phyloP scores from a whole-genome alignment of 2,888 invertebrate genomes.

The Aphodius sticticus region DNA sequence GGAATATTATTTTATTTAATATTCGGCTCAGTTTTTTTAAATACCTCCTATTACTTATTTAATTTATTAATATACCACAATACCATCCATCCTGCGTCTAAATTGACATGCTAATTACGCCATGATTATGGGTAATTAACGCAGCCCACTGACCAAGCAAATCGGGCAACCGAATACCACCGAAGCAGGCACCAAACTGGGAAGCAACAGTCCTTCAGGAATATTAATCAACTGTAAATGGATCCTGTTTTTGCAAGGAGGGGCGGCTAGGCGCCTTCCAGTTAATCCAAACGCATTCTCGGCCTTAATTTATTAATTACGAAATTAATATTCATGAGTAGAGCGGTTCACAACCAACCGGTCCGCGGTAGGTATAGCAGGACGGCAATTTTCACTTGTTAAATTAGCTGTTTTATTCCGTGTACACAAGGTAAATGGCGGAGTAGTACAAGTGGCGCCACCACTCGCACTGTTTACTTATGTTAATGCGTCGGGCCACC shows the following conservation, averaged over 20 bases:
- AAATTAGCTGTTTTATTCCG: conserved; percentile 34
- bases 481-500: conserved; percentile 28
- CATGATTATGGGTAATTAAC: too few relatives aligned
- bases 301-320: conserved; percentile 28
- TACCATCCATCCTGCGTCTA: too few relatives aligned
- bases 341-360: background rate
- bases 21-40: too few relatives aligned
- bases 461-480: conserved; percentile 28
- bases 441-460: conserved; percentile 26
- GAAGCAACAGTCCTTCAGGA: too few relatives aligned
- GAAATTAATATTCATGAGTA: conserved; percentile 31
- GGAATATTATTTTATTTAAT: too few relatives aligned
- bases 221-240: background rate
- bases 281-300: background rate
- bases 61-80: too few relatives aligned
- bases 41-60: too few relatives aligned
- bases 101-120: too few relatives aligned
- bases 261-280: background rate
- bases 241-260: background rate
- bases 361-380: background rate
- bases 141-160: too few relatives aligned
- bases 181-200: too few relatives aligned
- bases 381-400: conserved; percentile 31
- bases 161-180: too few relatives aligned
- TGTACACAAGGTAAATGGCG: background rate